Evolutionary conservation across 2,113 vertebrate genomes (phyloP), one percentile per base, ranked within the genome.

Genomic region (Deroptyus accipitrinus): DNA sequence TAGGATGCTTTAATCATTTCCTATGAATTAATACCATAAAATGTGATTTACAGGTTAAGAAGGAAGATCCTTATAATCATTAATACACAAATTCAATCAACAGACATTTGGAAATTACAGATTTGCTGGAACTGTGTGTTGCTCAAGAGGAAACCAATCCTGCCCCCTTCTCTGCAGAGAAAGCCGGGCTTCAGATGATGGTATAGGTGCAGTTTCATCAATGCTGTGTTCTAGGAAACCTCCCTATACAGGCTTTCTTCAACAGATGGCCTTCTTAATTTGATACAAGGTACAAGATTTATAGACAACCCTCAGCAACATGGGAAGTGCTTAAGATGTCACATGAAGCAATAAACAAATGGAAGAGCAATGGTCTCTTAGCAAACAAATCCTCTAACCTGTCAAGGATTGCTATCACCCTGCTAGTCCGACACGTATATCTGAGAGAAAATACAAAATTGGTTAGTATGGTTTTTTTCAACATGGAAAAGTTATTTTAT

Each of bases 71-170:
- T 95, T 90, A 96, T 94, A 91, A 97, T 74, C 83, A 95, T 94
- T 97, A 96, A 95, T 95, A 94, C n/a, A 93, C 89, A 95, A 86
- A 95, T 89, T 85, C 83, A 95, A 95, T 96, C 95, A 97, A 95
- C 88, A 92, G 67, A 88, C 79, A 78, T 91, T 97, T 90, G 90
- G 76, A 96, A 96, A 94, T 93, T 94, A 94, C 9, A 7, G 55
- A 88, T 85, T 91, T 86, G 24, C 78, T 81, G 74, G 31, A 88
- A 42, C 55, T 67, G n/a, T 54, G 49, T 93, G 75, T n/a, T 93
- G 79, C 59, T 95, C 61, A 61, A 39, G 37, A 84, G 51, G 93
- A 94, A 76, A 82, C 17, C 42, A 83, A 7, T 57, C 68, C 73
- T 88, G 76, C 12, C 18, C 24, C 35, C 73, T 88, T 73, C 52